Evolutionary conservation across 1,140 invertebrate species (phyloP).

Genomic region (Drosophila ficusphila): DNA sequence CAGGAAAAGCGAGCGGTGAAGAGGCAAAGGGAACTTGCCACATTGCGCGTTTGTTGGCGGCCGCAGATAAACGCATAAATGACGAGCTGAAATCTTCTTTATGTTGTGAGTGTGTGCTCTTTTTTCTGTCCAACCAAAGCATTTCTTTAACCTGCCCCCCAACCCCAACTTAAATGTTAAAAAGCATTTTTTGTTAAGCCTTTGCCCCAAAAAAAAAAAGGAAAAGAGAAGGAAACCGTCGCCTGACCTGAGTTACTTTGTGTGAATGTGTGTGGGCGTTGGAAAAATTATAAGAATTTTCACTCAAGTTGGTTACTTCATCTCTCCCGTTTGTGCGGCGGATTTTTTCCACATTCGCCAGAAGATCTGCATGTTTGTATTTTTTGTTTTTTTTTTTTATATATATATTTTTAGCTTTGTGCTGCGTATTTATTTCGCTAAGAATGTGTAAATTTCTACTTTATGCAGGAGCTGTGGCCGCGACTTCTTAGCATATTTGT

Average conservation of each 20-base stretch:
- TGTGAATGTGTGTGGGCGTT: slow-evolving; percentile 25
- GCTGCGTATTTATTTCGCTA: slow-evolving; percentile 70
- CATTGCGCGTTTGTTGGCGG: slow-evolving; percentile 68
- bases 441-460: slow-evolving; percentile 83
- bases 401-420: slow-evolving; percentile 29
- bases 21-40: slow-evolving; percentile 54
- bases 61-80: slow-evolving; percentile 80
- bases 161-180: slow-evolving; percentile 45
- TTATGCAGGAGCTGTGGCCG: slow-evolving; percentile 69
- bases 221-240: slow-evolving; percentile 5
- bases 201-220: slow-evolving; percentile 40
- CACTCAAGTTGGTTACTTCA: slow-evolving; percentile 70
- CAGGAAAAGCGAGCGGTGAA: slow-evolving; percentile 15
- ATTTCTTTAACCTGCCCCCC: slow-evolving; percentile 28
- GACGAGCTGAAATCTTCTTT: slow-evolving; percentile 80
- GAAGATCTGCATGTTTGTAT: slow-evolving; percentile 36
- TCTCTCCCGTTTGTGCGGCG: slow-evolving; percentile 20
- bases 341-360: slow-evolving; percentile 33
- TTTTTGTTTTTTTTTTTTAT: slow-evolving; percentile 5
- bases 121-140: slow-evolving; percentile 27
- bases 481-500: slow-evolving; percentile 77
- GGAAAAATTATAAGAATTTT: slow-evolving; percentile 81
- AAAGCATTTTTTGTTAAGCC: slow-evolving; percentile 80
- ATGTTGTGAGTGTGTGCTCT: slow-evolving; percentile 20
- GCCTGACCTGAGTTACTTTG: slow-evolving; percentile 44